Conservation (phyloP, 2,888 invertebrate species). For the Cataglyphis albicans region DNA sequence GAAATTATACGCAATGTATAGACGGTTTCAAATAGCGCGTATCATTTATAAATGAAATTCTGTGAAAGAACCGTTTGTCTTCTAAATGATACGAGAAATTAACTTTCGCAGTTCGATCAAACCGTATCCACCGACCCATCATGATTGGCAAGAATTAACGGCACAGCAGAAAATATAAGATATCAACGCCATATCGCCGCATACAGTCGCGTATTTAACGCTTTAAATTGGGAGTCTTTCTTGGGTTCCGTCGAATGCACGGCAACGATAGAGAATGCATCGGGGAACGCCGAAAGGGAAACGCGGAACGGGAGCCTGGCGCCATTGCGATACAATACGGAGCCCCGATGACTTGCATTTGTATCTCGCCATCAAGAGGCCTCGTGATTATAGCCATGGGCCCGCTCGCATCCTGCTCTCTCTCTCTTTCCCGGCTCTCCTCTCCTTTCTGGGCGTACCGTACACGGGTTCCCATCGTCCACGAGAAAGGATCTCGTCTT, state of each 20-base stretch:
- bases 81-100: conserved; percentile 16
- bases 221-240: conserved; percentile 48
- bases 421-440: conserved; percentile 56
- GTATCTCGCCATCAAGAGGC: conserved; percentile 76
- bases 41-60: neutral
- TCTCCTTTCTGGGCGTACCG: conserved; percentile 59
- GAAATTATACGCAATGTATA: neutral
- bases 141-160: conserved; percentile 47
- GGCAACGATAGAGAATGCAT: conserved; percentile 45
- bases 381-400: conserved; percentile 79
- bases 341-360: conserved; percentile 84
- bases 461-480: conserved; percentile 53
- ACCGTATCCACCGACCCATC: conserved; percentile 29
- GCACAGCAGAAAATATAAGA: conserved; percentile 43
- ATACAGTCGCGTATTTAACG: conserved; percentile 52
- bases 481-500: conserved; percentile 61
- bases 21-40: neutral
- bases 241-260: conserved; percentile 31
- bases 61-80: conserved; percentile 1
- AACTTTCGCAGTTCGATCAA: conserved; percentile 21
- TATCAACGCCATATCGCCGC: conserved; percentile 37
- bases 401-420: conserved; percentile 60
- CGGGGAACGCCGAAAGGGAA: conserved; percentile 66
- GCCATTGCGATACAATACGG: conserved; percentile 83
- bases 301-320: conserved; percentile 84